phyloP scores from a whole-genome alignment of 2,888 invertebrate species.

The Bhutanitis thaidina region DNA sequence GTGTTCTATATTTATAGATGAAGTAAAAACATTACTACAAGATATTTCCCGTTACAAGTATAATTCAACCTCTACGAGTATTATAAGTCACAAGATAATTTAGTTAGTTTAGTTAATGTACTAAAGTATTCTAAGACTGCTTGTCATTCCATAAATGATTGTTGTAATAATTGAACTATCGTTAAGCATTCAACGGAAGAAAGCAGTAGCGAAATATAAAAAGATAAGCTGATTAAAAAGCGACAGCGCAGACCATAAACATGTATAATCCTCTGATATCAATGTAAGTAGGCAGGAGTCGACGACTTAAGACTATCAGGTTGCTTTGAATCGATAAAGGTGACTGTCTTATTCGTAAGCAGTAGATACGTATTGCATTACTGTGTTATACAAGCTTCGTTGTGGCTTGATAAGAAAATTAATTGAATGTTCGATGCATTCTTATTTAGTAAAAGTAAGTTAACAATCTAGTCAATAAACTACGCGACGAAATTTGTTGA shows the following conservation, averaged over 20 bases:
- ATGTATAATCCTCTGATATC: slow-evolving; percentile 31
- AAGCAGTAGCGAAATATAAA: slow-evolving; percentile 12
- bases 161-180: background rate
- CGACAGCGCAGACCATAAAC: slow-evolving; percentile 16
- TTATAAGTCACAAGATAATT: no score
- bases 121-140: no score
- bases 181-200: background rate
- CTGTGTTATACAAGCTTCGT: slow-evolving; percentile 15
- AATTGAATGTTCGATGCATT: background rate
- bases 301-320: slow-evolving; percentile 30
- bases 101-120: no score
- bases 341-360: slow-evolving; percentile 26
- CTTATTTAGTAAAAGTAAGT: no score
- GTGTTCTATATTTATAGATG: no score
- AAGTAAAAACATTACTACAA: no score
- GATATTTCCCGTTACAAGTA: no score
- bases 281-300: slow-evolving; percentile 28
- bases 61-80: no score
- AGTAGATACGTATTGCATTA: slow-evolving; percentile 21
- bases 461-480: no score
- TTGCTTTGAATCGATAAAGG: slow-evolving; percentile 28
- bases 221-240: slow-evolving; percentile 21
- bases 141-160: no score
- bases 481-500: no score
- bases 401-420: slow-evolving; percentile 19